A percentile compares a stretch with the other conserved stretches of the same genome.
Conservation (phyloP, 2,888 invertebrate species). For the Teleogryllus oceanicus region DNA sequence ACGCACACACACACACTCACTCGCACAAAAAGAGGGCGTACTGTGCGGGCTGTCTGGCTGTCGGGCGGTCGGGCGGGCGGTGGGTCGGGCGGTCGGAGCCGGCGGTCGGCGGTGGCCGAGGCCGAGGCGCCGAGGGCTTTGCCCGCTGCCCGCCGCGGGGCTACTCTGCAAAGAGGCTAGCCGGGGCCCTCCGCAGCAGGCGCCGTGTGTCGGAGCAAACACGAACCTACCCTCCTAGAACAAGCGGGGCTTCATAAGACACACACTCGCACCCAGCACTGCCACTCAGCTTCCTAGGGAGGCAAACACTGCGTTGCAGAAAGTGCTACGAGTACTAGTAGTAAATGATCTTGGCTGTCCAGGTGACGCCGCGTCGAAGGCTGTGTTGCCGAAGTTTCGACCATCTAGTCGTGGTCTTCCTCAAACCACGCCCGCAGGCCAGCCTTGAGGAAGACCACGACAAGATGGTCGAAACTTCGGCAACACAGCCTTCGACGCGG, state of each 20-base stretch:
- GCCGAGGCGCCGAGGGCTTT: not conserved
- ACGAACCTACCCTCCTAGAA: conserved; percentile 7
- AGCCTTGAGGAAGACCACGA: no score
- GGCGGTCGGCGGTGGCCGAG: not conserved
- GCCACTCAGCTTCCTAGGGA: no score
- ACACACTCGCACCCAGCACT: not conserved
- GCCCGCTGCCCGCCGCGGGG: not conserved
- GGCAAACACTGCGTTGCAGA: no score
- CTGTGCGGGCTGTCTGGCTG: not conserved
- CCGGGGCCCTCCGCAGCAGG: not conserved
- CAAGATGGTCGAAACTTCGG: no score
- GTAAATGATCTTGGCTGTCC: no score
- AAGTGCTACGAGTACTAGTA: no score
- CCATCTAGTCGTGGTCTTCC: no score
- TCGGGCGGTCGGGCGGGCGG: not conserved
- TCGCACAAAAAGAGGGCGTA: conserved; percentile 20
- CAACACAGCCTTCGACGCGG: no score
- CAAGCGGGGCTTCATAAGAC: not conserved
- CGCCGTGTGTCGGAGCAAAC: not conserved
- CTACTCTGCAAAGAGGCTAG: conserved; percentile 18
- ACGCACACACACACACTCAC: conserved; percentile 20
- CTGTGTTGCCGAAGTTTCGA: no score
- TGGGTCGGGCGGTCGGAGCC: not conserved
- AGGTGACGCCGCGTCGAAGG: no score
- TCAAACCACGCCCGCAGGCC: no score